Evolutionary conservation across 2,113 vertebrate species (phyloP).

Genomic region (Oophaga pumilio): DNA sequence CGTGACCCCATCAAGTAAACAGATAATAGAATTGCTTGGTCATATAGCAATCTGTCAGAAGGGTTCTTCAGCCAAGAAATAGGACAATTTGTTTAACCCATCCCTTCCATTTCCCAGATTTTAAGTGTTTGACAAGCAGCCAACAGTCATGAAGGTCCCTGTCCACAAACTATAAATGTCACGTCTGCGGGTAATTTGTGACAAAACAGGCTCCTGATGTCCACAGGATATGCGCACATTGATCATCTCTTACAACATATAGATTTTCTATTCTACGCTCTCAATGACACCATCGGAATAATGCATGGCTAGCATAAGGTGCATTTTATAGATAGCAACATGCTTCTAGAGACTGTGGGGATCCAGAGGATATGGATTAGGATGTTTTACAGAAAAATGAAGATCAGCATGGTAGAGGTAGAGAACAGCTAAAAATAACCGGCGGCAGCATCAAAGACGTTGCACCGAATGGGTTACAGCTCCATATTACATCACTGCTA

Average conservation of each 20-base stretch:
- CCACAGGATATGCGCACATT: conserved; percentile 1
- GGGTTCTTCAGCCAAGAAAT: not conserved
- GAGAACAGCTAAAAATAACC: not conserved
- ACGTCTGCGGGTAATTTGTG: conserved; percentile 11
- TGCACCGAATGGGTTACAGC: not conserved
- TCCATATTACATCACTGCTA: conserved; percentile 1
- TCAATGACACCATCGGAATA: conserved; percentile 12
- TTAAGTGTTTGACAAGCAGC: conserved; percentile 5
- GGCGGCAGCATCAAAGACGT: conserved; percentile 23
- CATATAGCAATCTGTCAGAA: conserved; percentile 14
- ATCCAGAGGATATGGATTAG: not conserved
- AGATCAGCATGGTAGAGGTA: not conserved
- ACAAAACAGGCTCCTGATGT: not conserved
- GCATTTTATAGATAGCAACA: not conserved
- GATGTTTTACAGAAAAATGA: not conserved
- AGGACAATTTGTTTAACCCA: conserved; percentile 12
- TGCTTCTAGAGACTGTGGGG: not conserved
- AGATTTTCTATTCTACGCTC: not conserved
- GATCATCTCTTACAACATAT: conserved; percentile 12
- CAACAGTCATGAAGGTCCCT: conserved; percentile 1
- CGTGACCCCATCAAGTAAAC: conserved; percentile 19
- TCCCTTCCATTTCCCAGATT: not conserved
- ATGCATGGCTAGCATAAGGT: not conserved
- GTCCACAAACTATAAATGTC: conserved; percentile 27
- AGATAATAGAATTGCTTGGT: conserved; percentile 23